These are phyloP conservation scores for Marasmarcha lunaedactyla DNA, from an alignment of 2,888 invertebrate species.

Conservation along the genomic window DNA sequence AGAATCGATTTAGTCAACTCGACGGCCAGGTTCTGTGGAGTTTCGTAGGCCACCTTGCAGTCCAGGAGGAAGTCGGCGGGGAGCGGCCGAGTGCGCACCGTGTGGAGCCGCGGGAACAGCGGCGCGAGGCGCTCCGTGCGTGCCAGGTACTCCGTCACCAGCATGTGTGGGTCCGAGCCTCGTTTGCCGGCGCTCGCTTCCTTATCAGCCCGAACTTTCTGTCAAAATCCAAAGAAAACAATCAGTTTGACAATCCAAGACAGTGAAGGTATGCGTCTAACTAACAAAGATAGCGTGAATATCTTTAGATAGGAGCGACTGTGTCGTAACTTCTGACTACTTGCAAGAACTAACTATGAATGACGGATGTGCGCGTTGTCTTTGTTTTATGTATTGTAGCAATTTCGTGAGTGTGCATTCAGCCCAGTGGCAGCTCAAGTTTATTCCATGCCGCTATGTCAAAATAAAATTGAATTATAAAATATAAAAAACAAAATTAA, in stretches of 20 bases:
- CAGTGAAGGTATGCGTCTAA: neutral
- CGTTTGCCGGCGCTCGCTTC: constrained; percentile 13
- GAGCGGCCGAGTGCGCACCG: constrained; percentile 12
- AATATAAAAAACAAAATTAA: neutral
- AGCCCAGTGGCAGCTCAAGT: neutral
- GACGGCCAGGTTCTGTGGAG: constrained; percentile 41
- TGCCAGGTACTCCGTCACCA: constrained; percentile 47
- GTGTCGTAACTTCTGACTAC: no score
- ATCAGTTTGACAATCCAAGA: neutral
- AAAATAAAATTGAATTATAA: neutral
- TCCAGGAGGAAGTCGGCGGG: constrained; percentile 13
- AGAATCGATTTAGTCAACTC: constrained; percentile 38
- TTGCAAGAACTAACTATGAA: no score
- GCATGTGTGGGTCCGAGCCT: constrained; percentile 9
- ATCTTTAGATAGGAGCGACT: no score
- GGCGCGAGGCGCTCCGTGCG: constrained; percentile 44
- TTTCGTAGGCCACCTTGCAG: constrained; percentile 30
- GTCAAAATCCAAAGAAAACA: constrained; percentile 15
- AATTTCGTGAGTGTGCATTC: no score
- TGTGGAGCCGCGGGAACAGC: constrained; percentile 24
- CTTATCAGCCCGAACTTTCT: constrained; percentile 12
- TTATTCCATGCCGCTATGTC: neutral
- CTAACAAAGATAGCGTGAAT: constrained; percentile 4
- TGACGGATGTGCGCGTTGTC: no score
- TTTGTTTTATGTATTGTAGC: no score